Conservation (phyloP, 1,140 invertebrate species). For the Drosophila auraria region DNA sequence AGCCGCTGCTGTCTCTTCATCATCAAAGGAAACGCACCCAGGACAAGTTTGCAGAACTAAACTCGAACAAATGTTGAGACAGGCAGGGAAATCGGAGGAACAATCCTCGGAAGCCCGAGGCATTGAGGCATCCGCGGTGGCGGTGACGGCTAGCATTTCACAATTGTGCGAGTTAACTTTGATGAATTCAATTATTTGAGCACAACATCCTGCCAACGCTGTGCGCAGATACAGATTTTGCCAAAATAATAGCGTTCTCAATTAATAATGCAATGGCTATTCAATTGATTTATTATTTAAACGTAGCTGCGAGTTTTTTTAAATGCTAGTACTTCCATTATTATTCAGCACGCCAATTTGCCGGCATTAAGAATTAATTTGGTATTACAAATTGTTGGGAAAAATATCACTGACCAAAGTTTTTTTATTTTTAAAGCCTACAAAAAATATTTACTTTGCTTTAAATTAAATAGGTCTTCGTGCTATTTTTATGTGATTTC, state of each 20-base stretch:
- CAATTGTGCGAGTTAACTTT: conserved; percentile 83
- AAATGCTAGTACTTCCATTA: background rate
- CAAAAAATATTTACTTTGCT: background rate
- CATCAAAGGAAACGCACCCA: conserved; percentile 64
- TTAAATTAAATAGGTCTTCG: background rate
- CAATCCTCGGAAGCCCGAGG: conserved; percentile 25
- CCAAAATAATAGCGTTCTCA: conserved; percentile 5
- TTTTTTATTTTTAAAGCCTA: background rate
- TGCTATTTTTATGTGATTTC: too few species aligned
- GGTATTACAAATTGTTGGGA: background rate
- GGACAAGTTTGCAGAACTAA: conserved; percentile 68
- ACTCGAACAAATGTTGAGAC: conserved; percentile 58
- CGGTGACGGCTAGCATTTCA: conserved; percentile 35
- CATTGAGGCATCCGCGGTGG: conserved; percentile 23
- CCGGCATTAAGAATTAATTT: conserved; percentile 6
- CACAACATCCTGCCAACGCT: conserved; percentile 34
- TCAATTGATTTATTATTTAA: conserved; percentile 2
- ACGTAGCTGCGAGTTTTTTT: background rate
- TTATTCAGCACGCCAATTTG: conserved; percentile 4
- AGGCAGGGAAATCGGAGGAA: conserved; percentile 21
- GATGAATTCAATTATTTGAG: conserved; percentile 82
- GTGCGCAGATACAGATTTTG: conserved; percentile 13
- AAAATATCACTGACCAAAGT: background rate
- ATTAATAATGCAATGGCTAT: conserved; percentile 9
- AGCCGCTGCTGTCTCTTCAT: conserved; percentile 34